Conservation (phyloP, 2,888 invertebrate species). For the Herminia tarsipennalis region DNA sequence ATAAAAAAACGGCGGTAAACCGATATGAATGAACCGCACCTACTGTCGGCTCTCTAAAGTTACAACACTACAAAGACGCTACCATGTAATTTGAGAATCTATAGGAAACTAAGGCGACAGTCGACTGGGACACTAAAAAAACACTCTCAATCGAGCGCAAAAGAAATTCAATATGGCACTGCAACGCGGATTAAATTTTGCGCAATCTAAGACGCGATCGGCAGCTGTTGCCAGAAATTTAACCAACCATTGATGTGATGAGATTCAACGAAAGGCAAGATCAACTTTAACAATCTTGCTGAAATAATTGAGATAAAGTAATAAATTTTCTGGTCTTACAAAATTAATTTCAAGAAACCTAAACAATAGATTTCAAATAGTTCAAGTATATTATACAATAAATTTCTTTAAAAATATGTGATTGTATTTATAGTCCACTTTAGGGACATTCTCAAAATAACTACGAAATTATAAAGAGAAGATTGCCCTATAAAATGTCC, state of each 20-base stretch:
- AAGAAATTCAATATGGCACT: constrained; percentile 80
- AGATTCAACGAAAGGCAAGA: constrained; percentile 58
- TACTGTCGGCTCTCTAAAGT: constrained; percentile 63
- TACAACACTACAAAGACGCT: constrained; percentile 75
- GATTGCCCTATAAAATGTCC: constrained; percentile 67
- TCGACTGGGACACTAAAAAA: constrained; percentile 75
- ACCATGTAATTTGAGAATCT: constrained; percentile 79
- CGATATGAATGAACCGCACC: constrained; percentile 67
- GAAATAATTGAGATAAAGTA: constrained; percentile 50
- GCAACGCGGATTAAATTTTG: constrained; percentile 81
- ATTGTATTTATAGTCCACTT: constrained; percentile 35
- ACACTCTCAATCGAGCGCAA: constrained; percentile 75
- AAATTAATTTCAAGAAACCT: constrained; percentile 27
- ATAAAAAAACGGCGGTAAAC: constrained; percentile 61
- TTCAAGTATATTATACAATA: constrained; percentile 18
- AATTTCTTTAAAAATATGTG: constrained; percentile 20
- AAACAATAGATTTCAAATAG: constrained; percentile 31
- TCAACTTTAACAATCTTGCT: constrained; percentile 53
- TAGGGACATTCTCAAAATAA: constrained; percentile 45
- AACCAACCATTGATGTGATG: constrained; percentile 65
- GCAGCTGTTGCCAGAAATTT: constrained; percentile 79
- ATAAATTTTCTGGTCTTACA: constrained; percentile 23
- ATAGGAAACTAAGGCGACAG: constrained; percentile 81
- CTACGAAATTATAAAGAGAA: constrained; percentile 57
- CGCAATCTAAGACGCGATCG: constrained; percentile 75